Conservation (phyloP, 35 echinoderm and acorn worm genomes). For the Strongylocentrotus purpuratus region DNA sequence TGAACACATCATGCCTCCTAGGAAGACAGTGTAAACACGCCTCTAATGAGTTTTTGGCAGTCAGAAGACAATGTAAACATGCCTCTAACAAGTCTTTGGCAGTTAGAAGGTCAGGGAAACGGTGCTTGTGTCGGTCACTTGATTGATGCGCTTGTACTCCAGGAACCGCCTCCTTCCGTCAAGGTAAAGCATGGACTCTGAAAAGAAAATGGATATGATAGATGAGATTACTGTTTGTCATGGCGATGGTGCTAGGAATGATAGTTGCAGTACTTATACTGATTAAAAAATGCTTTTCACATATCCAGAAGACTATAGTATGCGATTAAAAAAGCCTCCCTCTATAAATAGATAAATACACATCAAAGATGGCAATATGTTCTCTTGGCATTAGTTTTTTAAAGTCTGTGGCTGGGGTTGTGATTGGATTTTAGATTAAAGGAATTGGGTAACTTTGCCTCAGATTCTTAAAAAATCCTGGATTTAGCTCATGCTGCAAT, state of each 20-base stretch:
- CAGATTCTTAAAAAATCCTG: too few relatives aligned
- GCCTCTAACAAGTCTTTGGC: neutral
- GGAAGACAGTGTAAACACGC: neutral
- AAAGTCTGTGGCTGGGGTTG: too few relatives aligned
- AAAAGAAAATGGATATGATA: neutral
- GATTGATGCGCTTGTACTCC: conserved; percentile 57
- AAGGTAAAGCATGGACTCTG: conserved; percentile 83
- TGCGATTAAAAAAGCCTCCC: too few relatives aligned
- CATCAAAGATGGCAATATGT: too few relatives aligned
- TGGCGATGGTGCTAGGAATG: neutral
- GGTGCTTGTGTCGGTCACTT: conserved; percentile 10
- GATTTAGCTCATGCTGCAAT: too few relatives aligned
- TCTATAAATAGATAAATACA: too few relatives aligned
- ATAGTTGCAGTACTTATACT: neutral
- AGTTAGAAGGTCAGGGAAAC: neutral
- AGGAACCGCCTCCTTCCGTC: conserved; percentile 70
- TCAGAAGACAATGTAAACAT: neutral
- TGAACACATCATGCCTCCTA: too few relatives aligned
- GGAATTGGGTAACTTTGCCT: too few relatives aligned
- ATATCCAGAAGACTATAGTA: too few relatives aligned
- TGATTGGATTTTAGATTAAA: too few relatives aligned
- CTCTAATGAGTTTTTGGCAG: neutral
- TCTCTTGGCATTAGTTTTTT: too few relatives aligned
- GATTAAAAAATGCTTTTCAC: neutral
- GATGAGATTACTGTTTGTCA: neutral